Evolutionary conservation across 2,888 invertebrate species (phyloP).

Genomic region (Spialia ferax): DNA sequence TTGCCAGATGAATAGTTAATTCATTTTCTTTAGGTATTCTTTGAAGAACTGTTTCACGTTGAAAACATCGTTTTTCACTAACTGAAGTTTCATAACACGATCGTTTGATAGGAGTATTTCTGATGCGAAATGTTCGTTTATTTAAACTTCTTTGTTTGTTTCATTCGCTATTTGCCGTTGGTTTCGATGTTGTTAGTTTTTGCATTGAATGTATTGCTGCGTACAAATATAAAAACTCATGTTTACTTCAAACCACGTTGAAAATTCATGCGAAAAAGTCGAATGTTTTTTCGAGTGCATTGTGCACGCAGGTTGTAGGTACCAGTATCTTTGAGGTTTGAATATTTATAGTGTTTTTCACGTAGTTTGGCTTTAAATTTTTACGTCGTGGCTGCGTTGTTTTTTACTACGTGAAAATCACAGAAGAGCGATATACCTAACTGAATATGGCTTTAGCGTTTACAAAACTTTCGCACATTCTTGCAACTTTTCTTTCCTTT

Average conservation of each 20-base stretch:
- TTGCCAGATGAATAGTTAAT: no score
- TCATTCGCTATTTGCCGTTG: not conserved
- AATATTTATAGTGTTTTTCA: not conserved
- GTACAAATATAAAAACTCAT: not conserved
- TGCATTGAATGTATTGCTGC: not conserved
- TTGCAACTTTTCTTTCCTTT: no score
- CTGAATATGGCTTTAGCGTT: not conserved
- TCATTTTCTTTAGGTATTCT: no score
- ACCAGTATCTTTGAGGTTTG: not conserved
- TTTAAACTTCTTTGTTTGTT: not conserved
- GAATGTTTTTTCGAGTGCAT: constrained; percentile 6
- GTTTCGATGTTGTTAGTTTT: not conserved
- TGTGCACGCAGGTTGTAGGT: not conserved
- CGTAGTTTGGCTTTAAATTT: not conserved
- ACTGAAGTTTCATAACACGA: not conserved
- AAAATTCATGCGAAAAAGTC: constrained; percentile 5
- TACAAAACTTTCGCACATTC: no score
- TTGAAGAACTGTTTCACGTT: no score
- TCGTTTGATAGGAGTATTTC: not conserved
- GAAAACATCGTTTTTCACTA: not conserved
- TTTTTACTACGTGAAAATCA: not conserved
- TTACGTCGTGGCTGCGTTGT: not conserved
- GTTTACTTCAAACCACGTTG: constrained; percentile 2
- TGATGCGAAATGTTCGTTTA: not conserved
- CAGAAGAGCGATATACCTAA: no score